These are phyloP conservation scores for Pachliopta kotzebuea DNA, from an alignment of 2,888 invertebrate genomes.

Conservation along the genomic window DNA sequence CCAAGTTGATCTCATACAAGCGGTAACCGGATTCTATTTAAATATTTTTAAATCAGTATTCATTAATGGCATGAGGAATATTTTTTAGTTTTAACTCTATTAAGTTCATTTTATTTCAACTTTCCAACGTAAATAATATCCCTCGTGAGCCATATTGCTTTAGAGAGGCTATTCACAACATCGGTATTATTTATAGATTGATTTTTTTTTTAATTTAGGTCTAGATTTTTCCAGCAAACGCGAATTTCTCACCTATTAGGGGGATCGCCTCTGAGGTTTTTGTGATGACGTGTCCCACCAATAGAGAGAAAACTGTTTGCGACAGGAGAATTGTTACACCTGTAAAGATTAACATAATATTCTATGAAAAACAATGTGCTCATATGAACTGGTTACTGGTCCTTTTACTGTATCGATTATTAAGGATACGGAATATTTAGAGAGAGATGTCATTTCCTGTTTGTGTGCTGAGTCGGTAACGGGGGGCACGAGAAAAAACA, in stretches of 20 bases:
- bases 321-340: slow-evolving; percentile 99
- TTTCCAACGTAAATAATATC: slow-evolving; percentile 53
- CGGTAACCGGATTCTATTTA: slow-evolving; percentile 63
- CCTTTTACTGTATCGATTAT: slow-evolving; percentile 30
- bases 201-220: slow-evolving; percentile 31
- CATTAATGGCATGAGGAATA: slow-evolving; percentile 66
- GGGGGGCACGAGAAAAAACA: slow-evolving; percentile 73
- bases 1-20: slow-evolving; percentile 59
- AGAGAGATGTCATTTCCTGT: slow-evolving; percentile 52
- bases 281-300: slow-evolving; percentile 99
- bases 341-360: slow-evolving; percentile 86
- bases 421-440: slow-evolving; percentile 7
- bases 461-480: slow-evolving; percentile 74
- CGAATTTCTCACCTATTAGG: slow-evolving; percentile 91
- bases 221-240: slow-evolving; percentile 44
- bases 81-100: slow-evolving; percentile 42
- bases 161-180: slow-evolving; percentile 46
- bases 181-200: slow-evolving; percentile 41
- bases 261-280: slow-evolving; percentile 99
- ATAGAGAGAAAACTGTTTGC: slow-evolving; percentile 99
- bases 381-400: slow-evolving; percentile 33
- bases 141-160: slow-evolving; percentile 53
- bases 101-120: slow-evolving; percentile 36
- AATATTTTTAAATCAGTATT: slow-evolving; percentile 55
- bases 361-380: slow-evolving; percentile 58